Conservation (phyloP, 2,888 invertebrate genomes). For the Biston betularia region DNA sequence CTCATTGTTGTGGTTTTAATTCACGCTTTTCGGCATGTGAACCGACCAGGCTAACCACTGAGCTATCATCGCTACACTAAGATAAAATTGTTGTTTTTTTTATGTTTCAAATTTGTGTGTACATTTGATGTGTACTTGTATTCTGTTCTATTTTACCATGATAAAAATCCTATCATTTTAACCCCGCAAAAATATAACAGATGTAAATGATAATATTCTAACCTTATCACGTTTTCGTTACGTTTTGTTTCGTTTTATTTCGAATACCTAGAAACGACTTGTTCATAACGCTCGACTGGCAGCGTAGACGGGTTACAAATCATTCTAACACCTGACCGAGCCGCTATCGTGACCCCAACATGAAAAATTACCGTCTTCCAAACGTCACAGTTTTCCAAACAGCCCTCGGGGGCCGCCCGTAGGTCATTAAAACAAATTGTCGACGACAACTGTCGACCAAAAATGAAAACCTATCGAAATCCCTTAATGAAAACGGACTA, state of each 20-base stretch:
- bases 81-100: too few species aligned
- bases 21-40: too few species aligned
- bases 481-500: constrained; percentile 45
- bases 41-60: too few species aligned
- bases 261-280: constrained; percentile 44
- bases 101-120: too few species aligned
- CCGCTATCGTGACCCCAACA: constrained; percentile 74
- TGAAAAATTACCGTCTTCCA: constrained; percentile 81
- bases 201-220: too few species aligned
- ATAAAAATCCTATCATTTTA: too few species aligned
- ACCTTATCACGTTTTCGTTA: neutral
- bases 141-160: too few species aligned
- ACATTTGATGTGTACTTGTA: too few species aligned
- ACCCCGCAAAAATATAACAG: too few species aligned
- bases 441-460: constrained; percentile 67
- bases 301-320: constrained; percentile 67
- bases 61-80: too few species aligned
- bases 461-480: constrained; percentile 37
- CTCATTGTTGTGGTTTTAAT: too few species aligned
- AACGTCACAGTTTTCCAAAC: constrained; percentile 69
- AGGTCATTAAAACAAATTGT: constrained; percentile 78
- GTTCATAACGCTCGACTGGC: constrained; percentile 41
- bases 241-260: neutral
- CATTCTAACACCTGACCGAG: constrained; percentile 81
- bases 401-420: constrained; percentile 52